Conservation (phyloP, 1,140 invertebrate species). For the Lepeophtheirus salmonis region DNA sequence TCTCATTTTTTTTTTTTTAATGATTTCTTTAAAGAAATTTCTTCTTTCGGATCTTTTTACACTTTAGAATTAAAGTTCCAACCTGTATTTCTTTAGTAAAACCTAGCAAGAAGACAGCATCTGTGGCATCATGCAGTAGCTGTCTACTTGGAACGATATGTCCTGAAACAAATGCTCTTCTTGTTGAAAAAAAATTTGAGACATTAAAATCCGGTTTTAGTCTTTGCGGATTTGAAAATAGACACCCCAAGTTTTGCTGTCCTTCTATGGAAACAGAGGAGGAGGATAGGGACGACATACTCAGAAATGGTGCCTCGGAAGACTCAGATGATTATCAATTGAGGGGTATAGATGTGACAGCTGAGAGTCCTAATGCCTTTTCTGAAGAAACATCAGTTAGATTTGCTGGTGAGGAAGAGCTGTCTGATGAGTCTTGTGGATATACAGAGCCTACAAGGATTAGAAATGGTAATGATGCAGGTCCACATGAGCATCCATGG, state of each 20-base stretch:
- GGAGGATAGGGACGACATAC: no score
- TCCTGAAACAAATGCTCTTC: neutral
- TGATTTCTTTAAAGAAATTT: no score
- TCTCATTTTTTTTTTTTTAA: no score
- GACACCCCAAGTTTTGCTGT: neutral
- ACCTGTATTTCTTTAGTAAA: no score
- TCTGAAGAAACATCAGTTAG: no score
- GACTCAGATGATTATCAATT: neutral
- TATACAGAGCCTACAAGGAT: neutral
- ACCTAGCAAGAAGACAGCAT: no score
- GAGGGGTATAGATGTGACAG: neutral
- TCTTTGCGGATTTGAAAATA: neutral
- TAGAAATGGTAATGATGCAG: neutral
- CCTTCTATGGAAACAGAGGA: neutral
- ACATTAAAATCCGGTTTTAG: neutral
- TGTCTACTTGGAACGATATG: neutral
- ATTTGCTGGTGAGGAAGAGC: no score
- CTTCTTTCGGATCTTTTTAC: no score
- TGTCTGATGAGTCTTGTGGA: neutral
- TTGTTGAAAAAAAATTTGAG: neutral
- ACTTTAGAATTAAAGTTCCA: no score
- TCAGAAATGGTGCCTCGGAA: neutral
- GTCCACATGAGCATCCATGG: neutral
- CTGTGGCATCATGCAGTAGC: no score
- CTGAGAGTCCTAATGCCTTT: no score